A percentile compares a stretch with the other conserved stretches of the same genome.
Conservation (phyloP, 2,113 vertebrate genomes). For the Forbesichthys agassizii region DNA sequence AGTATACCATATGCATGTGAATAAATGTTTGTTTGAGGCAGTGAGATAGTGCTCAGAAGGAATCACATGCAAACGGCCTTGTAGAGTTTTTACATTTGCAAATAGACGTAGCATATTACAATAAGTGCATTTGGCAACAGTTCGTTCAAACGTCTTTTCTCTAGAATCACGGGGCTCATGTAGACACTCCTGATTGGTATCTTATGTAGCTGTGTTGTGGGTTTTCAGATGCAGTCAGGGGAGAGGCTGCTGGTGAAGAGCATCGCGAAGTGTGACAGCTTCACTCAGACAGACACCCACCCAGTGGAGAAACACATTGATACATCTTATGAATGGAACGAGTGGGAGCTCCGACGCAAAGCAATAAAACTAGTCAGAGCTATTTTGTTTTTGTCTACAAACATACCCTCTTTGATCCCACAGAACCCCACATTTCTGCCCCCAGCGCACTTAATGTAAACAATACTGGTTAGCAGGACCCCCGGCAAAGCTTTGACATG, state of each 20-base stretch:
- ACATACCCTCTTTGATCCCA: neutral
- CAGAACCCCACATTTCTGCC: neutral
- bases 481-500: too few relatives aligned
- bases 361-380: conserved; percentile 87
- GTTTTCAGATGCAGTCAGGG: conserved; percentile 69
- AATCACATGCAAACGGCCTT: too few relatives aligned
- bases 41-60: too few relatives aligned
- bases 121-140: too few relatives aligned
- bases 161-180: neutral
- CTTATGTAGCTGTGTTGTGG: conserved; percentile 11
- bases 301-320: conserved; percentile 83
- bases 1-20: too few relatives aligned
- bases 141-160: too few relatives aligned
- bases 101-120: too few relatives aligned
- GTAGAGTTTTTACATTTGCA: too few relatives aligned
- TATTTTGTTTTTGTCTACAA: neutral
- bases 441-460: too few relatives aligned
- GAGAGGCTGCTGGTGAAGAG: conserved; percentile 66
- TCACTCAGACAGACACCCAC: conserved; percentile 91
- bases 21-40: too few relatives aligned
- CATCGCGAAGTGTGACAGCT: conserved; percentile 74
- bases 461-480: too few relatives aligned
- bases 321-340: conserved; percentile 91
- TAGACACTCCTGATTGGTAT: neutral
- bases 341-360: conserved; percentile 92